Evolutionary conservation across 1,140 invertebrate genomes (phyloP), one percentile per base, ranked within the genome.

Genomic region (Drosophila asahinai): DNA sequence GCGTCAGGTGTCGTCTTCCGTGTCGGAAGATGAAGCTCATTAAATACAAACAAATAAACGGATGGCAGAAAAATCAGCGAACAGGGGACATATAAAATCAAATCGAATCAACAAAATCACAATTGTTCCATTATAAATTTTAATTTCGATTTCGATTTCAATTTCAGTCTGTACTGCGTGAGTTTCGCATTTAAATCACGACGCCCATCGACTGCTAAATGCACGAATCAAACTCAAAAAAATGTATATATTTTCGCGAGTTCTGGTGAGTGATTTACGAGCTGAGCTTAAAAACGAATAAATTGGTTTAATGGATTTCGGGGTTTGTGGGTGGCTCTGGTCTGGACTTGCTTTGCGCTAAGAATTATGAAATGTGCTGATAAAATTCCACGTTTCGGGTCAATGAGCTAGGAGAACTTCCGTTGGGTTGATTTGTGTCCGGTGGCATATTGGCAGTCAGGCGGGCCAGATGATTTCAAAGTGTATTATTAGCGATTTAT

Each of bases 401-500:
- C 83, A 83, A 75, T 66, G 84, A 25, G 70, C 80, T 54, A 43
- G 52, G 25, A 72, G 70, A 73, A 89, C 84, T 89, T 89, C 84
- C 86, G 81, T 25, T 4, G 22, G 22, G 22, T 25, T 45, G 19
- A 7, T 36, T 65, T 43, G 36, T 0, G 5, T 52, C 36, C 17
- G 33, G 25, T 42, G 25, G 30, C 77, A 83, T 43, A 87, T 89
- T 89, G 81, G 17, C 49, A 89, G 84, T 89, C 84, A 64, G 51
- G 3, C 8, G 43, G 49, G 51, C 49, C 45, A 52, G 59, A 47
- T 15, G 45, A 75, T 63, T 75, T 75, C 71, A 75, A 55, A 49
- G 40, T 60, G 54, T 79, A 81, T 83, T 89, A 89, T 79, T 89
- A 76, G 70, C 73, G 48, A 90, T 84, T 83, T 89, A 90, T 90